These are phyloP conservation scores for Lathronympha strigana DNA, from an alignment of 2,888 invertebrate genomes.

Conservation along the genomic window DNA sequence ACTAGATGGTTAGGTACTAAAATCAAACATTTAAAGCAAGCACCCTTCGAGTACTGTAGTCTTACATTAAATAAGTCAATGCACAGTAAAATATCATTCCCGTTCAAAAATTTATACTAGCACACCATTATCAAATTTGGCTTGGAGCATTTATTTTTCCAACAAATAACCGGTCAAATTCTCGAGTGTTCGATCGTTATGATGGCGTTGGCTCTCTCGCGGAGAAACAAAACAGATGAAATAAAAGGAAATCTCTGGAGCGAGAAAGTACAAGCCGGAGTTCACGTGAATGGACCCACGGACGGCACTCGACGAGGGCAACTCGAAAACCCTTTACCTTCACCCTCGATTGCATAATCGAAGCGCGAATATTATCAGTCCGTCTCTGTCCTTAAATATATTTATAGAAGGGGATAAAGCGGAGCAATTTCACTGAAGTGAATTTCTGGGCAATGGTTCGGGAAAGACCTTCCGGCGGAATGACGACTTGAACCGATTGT, in stretches of 20 bases:
- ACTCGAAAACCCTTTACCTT: conserved; percentile 48
- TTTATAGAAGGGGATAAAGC: conserved; percentile 41
- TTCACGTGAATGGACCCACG: conserved; percentile 52
- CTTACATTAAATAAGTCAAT: not conserved
- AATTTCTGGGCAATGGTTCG: conserved; percentile 55
- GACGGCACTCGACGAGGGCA: conserved; percentile 50
- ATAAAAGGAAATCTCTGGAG: conserved; percentile 64
- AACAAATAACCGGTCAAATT: conserved; percentile 68
- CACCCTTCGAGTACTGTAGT: too few species aligned
- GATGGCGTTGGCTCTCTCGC: conserved; percentile 63
- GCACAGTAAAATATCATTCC: not conserved
- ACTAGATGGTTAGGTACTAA: too few species aligned
- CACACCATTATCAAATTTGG: conserved; percentile 42
- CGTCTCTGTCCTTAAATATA: conserved; percentile 46
- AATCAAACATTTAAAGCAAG: too few species aligned
- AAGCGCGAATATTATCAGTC: conserved; percentile 49
- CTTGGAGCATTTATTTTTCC: conserved; percentile 55
- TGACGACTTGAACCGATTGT: conserved; percentile 60
- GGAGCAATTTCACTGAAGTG: conserved; percentile 38
- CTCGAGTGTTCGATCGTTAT: conserved; percentile 65
- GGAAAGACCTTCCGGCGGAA: conserved; percentile 50
- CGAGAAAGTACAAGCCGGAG: conserved; percentile 65
- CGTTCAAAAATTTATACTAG: not conserved
- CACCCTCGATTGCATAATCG: conserved; percentile 52
- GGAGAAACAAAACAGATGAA: conserved; percentile 69